Evolutionary conservation across 2,113 vertebrate genomes (phyloP).

Genomic region (Petroica traversi): DNA sequence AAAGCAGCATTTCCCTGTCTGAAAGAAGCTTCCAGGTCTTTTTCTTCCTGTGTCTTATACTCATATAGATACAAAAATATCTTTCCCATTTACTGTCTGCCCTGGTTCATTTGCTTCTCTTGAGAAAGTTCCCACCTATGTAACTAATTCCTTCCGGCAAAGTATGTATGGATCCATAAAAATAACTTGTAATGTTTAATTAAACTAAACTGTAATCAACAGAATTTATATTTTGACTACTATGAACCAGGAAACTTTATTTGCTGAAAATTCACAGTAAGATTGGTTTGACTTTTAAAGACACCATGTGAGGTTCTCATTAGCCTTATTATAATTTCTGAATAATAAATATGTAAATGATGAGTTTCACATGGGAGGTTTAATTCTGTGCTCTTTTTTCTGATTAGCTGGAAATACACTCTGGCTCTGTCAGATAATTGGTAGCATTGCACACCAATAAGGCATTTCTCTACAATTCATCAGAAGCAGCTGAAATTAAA

Average conservation of each 20-base stretch:
- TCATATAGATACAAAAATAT: not conserved
- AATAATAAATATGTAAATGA: conserved; percentile 92
- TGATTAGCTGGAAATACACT: conserved; percentile 85
- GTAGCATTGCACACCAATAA: conserved; percentile 85
- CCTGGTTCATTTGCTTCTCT: not conserved
- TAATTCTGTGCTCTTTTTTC: conserved; percentile 84
- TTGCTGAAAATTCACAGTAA: conserved; percentile 76
- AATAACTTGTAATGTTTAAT: conserved; percentile 69
- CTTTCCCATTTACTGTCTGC: not conserved
- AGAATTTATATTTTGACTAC: conserved; percentile 62
- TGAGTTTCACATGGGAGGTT: conserved; percentile 81
- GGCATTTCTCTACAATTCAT: conserved; percentile 81
- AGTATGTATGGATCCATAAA: not conserved
- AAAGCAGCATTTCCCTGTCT: not conserved
- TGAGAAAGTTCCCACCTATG: not conserved
- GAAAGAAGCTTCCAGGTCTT: not conserved
- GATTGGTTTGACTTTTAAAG: conserved; percentile 80
- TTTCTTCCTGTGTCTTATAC: not conserved
- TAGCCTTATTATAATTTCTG: conserved; percentile 87
- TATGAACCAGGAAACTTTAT: conserved; percentile 58
- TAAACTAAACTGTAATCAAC: conserved; percentile 70
- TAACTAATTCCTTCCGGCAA: not conserved
- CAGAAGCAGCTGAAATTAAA: conserved; percentile 75
- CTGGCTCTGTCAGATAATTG: conserved; percentile 85
- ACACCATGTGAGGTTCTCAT: conserved; percentile 78